These are phyloP conservation scores for Pristionchus entomophagus DNA, from an alignment of 2,888 invertebrate genomes.

Conservation along the genomic window DNA sequence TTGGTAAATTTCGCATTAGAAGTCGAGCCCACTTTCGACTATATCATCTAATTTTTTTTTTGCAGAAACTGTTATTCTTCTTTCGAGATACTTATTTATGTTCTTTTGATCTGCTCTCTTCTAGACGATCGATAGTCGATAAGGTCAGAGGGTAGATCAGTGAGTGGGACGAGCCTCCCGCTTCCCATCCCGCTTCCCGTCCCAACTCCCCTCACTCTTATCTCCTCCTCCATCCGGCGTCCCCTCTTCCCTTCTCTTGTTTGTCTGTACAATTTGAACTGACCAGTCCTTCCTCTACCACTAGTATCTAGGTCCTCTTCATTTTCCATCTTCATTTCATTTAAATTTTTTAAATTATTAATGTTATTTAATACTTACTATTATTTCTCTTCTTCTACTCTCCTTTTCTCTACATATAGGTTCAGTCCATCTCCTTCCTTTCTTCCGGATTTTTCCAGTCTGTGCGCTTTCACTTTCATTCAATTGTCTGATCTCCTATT, in stretches of 20 bases:
- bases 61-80: too few relatives aligned
- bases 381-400: background rate
- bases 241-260: slow-evolving; percentile 19
- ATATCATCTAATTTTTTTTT: too few relatives aligned
- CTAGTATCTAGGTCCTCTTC: background rate
- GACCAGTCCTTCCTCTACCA: background rate
- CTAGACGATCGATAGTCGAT: background rate
- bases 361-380: background rate
- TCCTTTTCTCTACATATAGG: background rate
- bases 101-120: background rate
- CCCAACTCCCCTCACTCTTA: slow-evolving; percentile 11
- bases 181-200: background rate
- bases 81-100: too few relatives aligned
- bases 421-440: background rate
- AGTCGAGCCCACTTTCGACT: too few relatives aligned
- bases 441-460: background rate
- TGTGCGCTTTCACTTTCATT: background rate
- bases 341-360: background rate
- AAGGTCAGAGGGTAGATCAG: slow-evolving; percentile 11
- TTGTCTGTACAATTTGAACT: slow-evolving; percentile 10
- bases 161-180: background rate
- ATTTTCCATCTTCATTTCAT: background rate
- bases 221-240: background rate
- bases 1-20: too few relatives aligned
- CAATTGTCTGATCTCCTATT: background rate